A percentile compares a stretch with the other conserved stretches of the same genome.
These are phyloP conservation scores for Actinernus sp. DNA, from an alignment of 92 coral and sea anemone genomes.

Conservation along the genomic window DNA sequence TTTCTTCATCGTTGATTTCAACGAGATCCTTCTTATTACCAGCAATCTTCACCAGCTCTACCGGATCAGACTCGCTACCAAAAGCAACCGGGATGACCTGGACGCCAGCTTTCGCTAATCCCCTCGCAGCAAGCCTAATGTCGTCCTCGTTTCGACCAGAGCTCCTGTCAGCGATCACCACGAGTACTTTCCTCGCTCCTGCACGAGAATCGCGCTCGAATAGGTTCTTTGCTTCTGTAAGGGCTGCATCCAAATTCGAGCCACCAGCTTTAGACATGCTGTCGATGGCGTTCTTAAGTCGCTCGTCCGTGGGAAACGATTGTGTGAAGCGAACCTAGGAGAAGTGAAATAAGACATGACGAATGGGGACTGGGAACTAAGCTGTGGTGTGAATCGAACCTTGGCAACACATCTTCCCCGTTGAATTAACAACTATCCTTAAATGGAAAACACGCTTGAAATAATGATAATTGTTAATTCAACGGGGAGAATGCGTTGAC, in stretches of 20 bases:
- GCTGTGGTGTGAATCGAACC: too few relatives aligned
- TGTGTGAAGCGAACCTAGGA: conserved; percentile 15
- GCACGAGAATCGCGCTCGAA: conserved; percentile 77
- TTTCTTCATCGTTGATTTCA: conserved; percentile 51
- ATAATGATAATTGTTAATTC: too few relatives aligned
- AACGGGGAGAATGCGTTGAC: too few relatives aligned
- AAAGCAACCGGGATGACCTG: conserved; percentile 76
- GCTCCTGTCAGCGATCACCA: conserved; percentile 77
- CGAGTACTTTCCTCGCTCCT: conserved; percentile 75
- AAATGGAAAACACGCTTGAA: too few relatives aligned
- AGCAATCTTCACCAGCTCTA: conserved; percentile 54
- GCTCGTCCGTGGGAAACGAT: conserved; percentile 12
- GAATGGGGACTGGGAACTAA: too few relatives aligned
- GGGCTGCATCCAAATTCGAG: conserved; percentile 66
- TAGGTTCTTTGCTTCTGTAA: conserved; percentile 63
- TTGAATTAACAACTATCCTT: too few relatives aligned
- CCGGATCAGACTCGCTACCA: conserved; percentile 54
- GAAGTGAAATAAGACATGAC: not conserved
- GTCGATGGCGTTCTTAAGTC: conserved; percentile 11
- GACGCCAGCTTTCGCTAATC: conserved; percentile 50
- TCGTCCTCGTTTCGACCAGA: conserved; percentile 50
- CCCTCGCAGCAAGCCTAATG: conserved; percentile 36
- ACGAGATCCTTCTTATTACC: conserved; percentile 56
- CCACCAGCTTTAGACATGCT: conserved; percentile 41
- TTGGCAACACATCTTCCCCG: too few relatives aligned